Base-by-base conservation (phyloP, 2,113 vertebrate genomes). In the Apteryx owenii region DNA sequence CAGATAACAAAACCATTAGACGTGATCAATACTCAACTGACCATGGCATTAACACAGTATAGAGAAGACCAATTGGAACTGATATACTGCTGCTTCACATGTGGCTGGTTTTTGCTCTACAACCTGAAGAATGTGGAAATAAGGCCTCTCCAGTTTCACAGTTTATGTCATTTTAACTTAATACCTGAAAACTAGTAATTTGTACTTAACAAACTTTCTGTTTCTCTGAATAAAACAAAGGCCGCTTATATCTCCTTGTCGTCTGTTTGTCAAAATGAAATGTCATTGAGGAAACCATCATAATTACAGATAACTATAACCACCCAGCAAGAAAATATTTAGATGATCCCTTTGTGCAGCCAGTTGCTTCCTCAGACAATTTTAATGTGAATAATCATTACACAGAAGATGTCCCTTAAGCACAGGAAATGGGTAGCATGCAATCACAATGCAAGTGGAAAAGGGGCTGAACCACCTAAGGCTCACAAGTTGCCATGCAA, bases 201-300 rank as follows among this genome's bases (percentile, higher is more conserved):
- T 92, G 78, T 95, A 93, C 33, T 26, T 72, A 92, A 69, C 9
- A 65, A 79, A 19, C 9, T 76, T 97, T 69, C 85, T 90, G 26
- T 86, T 94, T 86, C 38, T 93, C 46, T 71, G 48, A 97, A 96
- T 97, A 97, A 97, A 95, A 8, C 11, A 23, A 92, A 86, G 36
- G 40, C 53, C 60, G 6, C 54, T 89, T 65, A 12, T 76, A 85
- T 87, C 56, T 90, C 58, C 25, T 91, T 85, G 83, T 73, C 26
- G 6, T 85, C 83, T 19, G 20, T 94, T 93, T 95, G 20, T 96
- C 18, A 8, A 77, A 93, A 22, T 13, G 53, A 78, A 20, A 68
- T 86, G 44, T 69, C 42, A 61, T 36, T 53, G 53, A 68, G 20
- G n/a, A 84, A 72, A 83, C 15, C 33, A 58, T 29, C 8, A 17